phyloP scores from a whole-genome alignment of 2,888 invertebrate species.

The Vesta saturnalis region DNA sequence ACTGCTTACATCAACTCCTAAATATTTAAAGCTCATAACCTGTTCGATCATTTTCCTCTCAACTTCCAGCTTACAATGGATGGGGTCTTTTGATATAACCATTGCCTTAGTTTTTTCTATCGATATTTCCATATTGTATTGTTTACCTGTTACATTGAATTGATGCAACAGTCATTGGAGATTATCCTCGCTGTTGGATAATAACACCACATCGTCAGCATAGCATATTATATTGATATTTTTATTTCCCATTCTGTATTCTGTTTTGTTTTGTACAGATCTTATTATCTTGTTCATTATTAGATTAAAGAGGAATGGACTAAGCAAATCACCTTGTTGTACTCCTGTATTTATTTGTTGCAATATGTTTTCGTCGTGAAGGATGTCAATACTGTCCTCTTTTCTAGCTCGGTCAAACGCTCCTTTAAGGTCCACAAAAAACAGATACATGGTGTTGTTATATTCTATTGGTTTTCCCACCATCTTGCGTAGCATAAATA shows the following conservation, averaged over 20 bases:
- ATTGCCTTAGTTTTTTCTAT: background rate
- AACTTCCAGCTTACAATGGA: too few species aligned
- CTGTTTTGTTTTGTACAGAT: background rate
- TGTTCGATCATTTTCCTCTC: too few species aligned
- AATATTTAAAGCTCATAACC: too few species aligned
- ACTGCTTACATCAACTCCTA: too few species aligned
- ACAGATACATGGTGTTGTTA: constrained; percentile 14
- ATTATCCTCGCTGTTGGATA: background rate
- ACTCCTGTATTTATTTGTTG: constrained; percentile 13
- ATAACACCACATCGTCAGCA: background rate
- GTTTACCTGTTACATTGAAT: constrained; percentile 6
- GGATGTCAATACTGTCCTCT: constrained; percentile 6
- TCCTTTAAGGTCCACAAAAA: constrained; percentile 12
- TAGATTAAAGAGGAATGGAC: constrained; percentile 10
- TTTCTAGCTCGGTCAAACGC: constrained; percentile 7
- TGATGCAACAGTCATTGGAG: constrained; percentile 6
- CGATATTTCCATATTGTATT: too few species aligned
- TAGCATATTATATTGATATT: background rate
- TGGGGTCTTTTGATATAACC: too few species aligned
- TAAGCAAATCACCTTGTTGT: constrained; percentile 10
- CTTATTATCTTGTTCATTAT: constrained; percentile 13
- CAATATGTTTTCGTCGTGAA: constrained; percentile 10
- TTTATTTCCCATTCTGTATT: background rate
- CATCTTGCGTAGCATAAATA: constrained; percentile 12
- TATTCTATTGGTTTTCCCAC: constrained; percentile 12